phyloP scores from a whole-genome alignment of 2,888 invertebrate species.

The Artemia sinica region DNA sequence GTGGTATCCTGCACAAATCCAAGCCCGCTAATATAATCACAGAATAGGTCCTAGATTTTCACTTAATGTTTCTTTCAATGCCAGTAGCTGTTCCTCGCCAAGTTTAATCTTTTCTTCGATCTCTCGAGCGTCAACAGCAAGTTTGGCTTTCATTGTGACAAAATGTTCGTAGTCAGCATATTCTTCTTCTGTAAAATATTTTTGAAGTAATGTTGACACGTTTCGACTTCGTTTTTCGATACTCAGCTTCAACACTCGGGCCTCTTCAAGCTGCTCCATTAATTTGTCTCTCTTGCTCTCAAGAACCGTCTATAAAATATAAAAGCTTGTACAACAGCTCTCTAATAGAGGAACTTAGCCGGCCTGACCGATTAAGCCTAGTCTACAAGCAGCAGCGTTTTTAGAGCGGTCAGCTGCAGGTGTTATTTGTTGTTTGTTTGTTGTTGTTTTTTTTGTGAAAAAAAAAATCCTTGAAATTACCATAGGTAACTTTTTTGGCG shows the following conservation, averaged over 20 bases:
- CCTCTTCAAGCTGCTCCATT: constrained; percentile 58
- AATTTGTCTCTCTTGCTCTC: constrained; percentile 58
- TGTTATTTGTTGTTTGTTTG: too few species aligned
- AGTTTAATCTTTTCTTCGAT: constrained; percentile 64
- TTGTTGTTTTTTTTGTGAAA: too few species aligned
- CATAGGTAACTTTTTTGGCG: too few species aligned
- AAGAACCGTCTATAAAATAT: constrained; percentile 36
- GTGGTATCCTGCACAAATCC: background rate
- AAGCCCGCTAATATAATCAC: background rate
- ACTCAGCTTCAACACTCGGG: constrained; percentile 57
- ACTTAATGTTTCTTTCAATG: constrained; percentile 43
- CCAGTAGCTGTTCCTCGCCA: constrained; percentile 58
- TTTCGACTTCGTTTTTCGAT: constrained; percentile 57
- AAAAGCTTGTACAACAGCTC: constrained; percentile 15
- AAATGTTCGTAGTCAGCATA: constrained; percentile 64
- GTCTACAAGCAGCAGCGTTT: too few species aligned
- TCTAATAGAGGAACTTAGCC: too few species aligned
- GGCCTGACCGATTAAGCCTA: too few species aligned
- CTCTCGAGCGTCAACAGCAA: constrained; percentile 62
- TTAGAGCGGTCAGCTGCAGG: too few species aligned
- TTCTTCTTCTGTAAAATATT: constrained; percentile 52
- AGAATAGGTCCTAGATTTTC: background rate
- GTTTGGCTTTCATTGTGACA: constrained; percentile 67
- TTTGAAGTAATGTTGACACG: constrained; percentile 49
- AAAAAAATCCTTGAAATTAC: too few species aligned